Evolutionary conservation across 2,888 invertebrate genomes (phyloP).

Genomic region (Ophion costatus): DNA sequence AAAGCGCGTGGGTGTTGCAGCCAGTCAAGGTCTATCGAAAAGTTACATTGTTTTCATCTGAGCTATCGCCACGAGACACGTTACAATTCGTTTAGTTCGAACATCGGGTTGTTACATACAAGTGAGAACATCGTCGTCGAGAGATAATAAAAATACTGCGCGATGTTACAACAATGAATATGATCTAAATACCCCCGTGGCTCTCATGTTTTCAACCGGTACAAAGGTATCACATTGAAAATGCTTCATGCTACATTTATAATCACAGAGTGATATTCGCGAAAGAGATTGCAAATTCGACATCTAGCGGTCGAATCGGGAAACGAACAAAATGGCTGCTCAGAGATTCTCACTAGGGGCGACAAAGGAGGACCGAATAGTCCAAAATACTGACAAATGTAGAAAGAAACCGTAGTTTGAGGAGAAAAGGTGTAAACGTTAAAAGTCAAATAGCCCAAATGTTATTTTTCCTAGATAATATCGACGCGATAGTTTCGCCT

Average conservation of each 20-base stretch:
- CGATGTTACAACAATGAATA: conserved; percentile 34
- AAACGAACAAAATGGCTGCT: conserved; percentile 17
- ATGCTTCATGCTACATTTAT: conserved; percentile 49
- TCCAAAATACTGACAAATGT: conserved; percentile 5
- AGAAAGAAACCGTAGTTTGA: background rate
- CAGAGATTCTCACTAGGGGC: background rate
- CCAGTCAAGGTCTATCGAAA: conserved; percentile 11
- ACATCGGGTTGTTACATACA: conserved; percentile 14
- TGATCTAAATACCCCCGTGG: conserved; percentile 36
- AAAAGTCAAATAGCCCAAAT: conserved; percentile 10
- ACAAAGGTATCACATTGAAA: conserved; percentile 55
- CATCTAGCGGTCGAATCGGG: conserved; percentile 2
- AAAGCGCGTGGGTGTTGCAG: conserved; percentile 19
- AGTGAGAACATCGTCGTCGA: background rate
- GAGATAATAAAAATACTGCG: conserved; percentile 45
- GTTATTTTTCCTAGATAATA: background rate
- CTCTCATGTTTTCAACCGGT: conserved; percentile 11
- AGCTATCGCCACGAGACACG: conserved; percentile 38
- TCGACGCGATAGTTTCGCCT: background rate
- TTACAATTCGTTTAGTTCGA: conserved; percentile 26
- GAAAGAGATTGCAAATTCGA: conserved; percentile 24
- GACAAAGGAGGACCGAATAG: background rate
- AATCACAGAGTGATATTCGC: conserved; percentile 25
- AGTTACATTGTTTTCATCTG: conserved; percentile 9
- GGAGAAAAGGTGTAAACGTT: background rate